Percentiles rank a stretch among this genome's conserved stretches.
These are phyloP conservation scores for Anoplopoma fimbria DNA, from an alignment of 2,113 vertebrate genomes.

Conservation along the genomic window DNA sequence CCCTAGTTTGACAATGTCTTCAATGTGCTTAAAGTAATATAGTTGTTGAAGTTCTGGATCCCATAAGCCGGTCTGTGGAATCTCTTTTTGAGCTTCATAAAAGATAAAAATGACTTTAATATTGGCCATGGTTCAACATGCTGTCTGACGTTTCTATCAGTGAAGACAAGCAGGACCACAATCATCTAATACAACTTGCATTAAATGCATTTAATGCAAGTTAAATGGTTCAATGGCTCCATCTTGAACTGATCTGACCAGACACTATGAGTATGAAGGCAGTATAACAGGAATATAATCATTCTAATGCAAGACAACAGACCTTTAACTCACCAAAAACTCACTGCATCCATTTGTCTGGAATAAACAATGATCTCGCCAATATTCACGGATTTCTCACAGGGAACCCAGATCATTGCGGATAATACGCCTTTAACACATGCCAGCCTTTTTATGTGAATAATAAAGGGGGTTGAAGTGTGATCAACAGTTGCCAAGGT, in stretches of 20 bases:
- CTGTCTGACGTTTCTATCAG: too few relatives aligned
- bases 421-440: conserved; percentile 39
- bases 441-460: conserved; percentile 38
- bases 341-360: neutral
- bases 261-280: neutral
- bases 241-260: too few relatives aligned
- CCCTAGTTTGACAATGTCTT: neutral
- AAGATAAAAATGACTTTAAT: too few relatives aligned
- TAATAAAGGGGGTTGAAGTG: conserved; percentile 53
- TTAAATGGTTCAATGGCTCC: too few relatives aligned
- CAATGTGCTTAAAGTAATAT: too few relatives aligned
- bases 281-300: neutral
- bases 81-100: too few relatives aligned
- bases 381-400: neutral
- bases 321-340: neutral
- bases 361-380: conserved; percentile 1
- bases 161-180: neutral
- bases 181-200: neutral
- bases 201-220: too few relatives aligned
- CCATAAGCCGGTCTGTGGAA: too few relatives aligned
- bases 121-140: too few relatives aligned
- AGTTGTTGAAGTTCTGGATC: too few relatives aligned
- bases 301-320: neutral
- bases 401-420: neutral
- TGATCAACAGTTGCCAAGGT: conserved; percentile 78